Conservation (phyloP, 92 coral and sea anemone genomes). For the Porites rus region DNA sequence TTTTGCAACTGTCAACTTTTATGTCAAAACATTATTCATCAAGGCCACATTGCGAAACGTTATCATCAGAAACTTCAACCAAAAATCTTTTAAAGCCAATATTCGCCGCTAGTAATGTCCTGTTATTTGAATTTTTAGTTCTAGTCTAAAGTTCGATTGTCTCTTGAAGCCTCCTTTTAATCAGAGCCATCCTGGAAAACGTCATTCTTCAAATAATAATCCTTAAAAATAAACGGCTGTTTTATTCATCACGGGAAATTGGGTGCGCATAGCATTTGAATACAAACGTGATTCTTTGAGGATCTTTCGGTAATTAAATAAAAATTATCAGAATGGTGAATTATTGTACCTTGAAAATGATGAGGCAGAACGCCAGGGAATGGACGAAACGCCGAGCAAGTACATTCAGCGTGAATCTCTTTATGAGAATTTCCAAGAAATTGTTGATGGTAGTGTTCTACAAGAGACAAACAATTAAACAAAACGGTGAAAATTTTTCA, state of each 20-base stretch:
- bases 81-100: conserved; percentile 15
- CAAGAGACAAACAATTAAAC: conserved; percentile 1
- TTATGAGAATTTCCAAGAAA: conserved; percentile 59
- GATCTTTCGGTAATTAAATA: conserved; percentile 58
- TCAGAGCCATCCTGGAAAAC: background rate
- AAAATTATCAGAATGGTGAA: conserved; percentile 47
- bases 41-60: conserved; percentile 27
- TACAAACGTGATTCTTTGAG: conserved; percentile 48
- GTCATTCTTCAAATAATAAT: background rate
- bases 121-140: conserved; percentile 9
- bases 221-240: conserved; percentile 4
- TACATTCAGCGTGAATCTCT: conserved; percentile 84
- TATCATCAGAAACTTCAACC: conserved; percentile 22
- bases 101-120: background rate
- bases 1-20: conserved; percentile 71
- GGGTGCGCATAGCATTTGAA: conserved; percentile 22
- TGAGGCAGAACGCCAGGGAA: conserved; percentile 76
- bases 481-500: background rate
- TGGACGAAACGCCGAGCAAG: conserved; percentile 97
- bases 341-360: conserved; percentile 70
- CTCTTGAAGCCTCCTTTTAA: conserved; percentile 7
- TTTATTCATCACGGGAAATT: conserved; percentile 26
- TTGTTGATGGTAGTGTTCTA: conserved; percentile 59
- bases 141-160: background rate
- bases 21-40: conserved; percentile 51